Conservation (phyloP, 1,140 invertebrate species). For the Phocides pigmalion region DNA sequence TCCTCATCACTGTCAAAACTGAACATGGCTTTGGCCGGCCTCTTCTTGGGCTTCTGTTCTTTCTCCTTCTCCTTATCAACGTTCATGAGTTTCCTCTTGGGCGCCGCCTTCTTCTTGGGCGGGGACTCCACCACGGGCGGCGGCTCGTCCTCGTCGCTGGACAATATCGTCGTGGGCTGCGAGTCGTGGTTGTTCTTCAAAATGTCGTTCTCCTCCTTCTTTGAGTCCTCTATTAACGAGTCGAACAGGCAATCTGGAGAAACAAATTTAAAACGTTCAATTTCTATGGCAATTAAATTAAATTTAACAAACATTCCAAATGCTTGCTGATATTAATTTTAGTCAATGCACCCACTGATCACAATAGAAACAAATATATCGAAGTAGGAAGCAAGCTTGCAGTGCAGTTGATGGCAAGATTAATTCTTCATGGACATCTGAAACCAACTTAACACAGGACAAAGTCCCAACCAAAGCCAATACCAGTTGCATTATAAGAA, state of each 20-base stretch:
- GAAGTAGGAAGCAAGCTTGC: too few relatives aligned
- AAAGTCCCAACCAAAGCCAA: too few relatives aligned
- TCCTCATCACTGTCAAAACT: conserved; percentile 74
- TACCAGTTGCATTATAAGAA: too few relatives aligned
- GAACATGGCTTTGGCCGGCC: conserved; percentile 59
- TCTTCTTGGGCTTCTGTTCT: conserved; percentile 64
- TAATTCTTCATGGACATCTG: too few relatives aligned
- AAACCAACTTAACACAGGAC: too few relatives aligned
- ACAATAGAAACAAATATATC: too few relatives aligned
- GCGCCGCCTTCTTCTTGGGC: conserved; percentile 69
- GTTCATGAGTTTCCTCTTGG: conserved; percentile 71
- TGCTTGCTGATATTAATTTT: too few relatives aligned
- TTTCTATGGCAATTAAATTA: too few relatives aligned
- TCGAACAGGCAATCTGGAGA: conserved; percentile 79
- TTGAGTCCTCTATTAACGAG: conserved; percentile 78
- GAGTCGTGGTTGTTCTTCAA: conserved; percentile 45
- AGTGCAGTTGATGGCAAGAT: too few relatives aligned
- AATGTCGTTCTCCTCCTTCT: conserved; percentile 63
- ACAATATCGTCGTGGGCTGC: conserved; percentile 55
- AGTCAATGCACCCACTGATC: too few relatives aligned
- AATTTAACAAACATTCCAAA: too few relatives aligned
- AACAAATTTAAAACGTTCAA: background rate
- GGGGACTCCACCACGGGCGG: conserved; percentile 33
- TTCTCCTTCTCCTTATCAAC: conserved; percentile 46
- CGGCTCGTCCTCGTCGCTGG: conserved; percentile 65